Base-by-base conservation (phyloP, 2,888 invertebrate genomes). In the Busseola fusca region DNA sequence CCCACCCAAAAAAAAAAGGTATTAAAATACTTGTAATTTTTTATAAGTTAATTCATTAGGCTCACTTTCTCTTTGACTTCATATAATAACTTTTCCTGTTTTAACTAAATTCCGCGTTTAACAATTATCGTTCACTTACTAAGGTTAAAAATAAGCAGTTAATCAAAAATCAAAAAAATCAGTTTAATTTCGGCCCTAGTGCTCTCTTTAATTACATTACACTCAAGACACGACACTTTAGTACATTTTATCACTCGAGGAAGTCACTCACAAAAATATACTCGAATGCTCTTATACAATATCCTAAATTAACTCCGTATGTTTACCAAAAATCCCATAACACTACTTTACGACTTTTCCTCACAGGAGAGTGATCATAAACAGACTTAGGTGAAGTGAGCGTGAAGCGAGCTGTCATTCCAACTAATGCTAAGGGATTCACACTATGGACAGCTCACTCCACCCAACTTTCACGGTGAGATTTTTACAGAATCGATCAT, bases 301-400 rank as follows among this genome's bases (percentile, higher is more conserved):
- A 67, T 67, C 18, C 63, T 59, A 59, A 66, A 72, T 73, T 52
- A 62, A 63, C 52, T 74, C 12, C 52, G 21, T 58, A 66, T 58
- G 74, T 30, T 78, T 42, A 37, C 68, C 34, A 50, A 68, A 78
- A 40, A 21, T 37, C 52, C 42, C 52, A 37, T 72, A 34, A 48
- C 40, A 30, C 27, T 42, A 62, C 1, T 78, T 73, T 63, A 78
- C n/a, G 67, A 54, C 12, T 74, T 54, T 67, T 63, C 60, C 65
- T 45, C 10, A 78, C 14, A 59, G 18, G 63, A 30, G 27, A 48
- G 30, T 30, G 50, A 45, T 50, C 42, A 64, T 73, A 42, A 64
- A 54, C 34, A 54, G 10, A n/a, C n/a, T n/a, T n/a, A n/a, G n/a
- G n/a, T n/a, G n/a, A n/a, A n/a, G n/a, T n/a, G n/a, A n/a, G n/a